Evolutionary conservation across 2,113 vertebrate species (phyloP).

Genomic region (Heterotis niloticus): DNA sequence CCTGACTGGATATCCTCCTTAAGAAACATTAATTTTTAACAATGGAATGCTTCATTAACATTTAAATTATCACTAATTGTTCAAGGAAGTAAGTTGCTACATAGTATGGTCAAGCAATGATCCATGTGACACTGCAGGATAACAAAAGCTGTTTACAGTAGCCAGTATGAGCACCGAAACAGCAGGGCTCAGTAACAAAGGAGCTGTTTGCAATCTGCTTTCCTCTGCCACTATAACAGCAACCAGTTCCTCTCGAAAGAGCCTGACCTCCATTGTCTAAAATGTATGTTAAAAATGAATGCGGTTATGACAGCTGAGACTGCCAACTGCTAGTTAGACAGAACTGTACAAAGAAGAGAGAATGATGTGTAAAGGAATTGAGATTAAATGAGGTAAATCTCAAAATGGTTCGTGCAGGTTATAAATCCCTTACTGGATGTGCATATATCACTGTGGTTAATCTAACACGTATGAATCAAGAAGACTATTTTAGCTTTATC

Average conservation of each 20-base stretch:
- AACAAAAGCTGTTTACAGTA: slow-evolving; percentile 34
- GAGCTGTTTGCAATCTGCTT: neutral
- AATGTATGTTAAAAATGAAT: slow-evolving; percentile 25
- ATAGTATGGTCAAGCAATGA: neutral
- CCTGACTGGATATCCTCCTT: too few species aligned
- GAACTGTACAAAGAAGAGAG: neutral
- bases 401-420: neutral
- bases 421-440: neutral
- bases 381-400: slow-evolving; percentile 12
- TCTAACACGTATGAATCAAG: neutral
- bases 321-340: neutral
- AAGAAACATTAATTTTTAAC: too few species aligned
- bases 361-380: neutral
- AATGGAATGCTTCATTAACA: too few species aligned
- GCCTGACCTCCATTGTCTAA: slow-evolving; percentile 14
- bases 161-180: slow-evolving; percentile 46
- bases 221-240: neutral
- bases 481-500: neutral
- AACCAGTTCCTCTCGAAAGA: neutral
- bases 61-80: too few species aligned
- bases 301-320: slow-evolving; percentile 8
- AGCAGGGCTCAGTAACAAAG: slow-evolving; percentile 29
- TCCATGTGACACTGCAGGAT: slow-evolving; percentile 41
- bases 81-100: too few species aligned
- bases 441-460: neutral